phyloP scores from a whole-genome alignment of 2,113 vertebrate species.

The Prinia subflava region DNA sequence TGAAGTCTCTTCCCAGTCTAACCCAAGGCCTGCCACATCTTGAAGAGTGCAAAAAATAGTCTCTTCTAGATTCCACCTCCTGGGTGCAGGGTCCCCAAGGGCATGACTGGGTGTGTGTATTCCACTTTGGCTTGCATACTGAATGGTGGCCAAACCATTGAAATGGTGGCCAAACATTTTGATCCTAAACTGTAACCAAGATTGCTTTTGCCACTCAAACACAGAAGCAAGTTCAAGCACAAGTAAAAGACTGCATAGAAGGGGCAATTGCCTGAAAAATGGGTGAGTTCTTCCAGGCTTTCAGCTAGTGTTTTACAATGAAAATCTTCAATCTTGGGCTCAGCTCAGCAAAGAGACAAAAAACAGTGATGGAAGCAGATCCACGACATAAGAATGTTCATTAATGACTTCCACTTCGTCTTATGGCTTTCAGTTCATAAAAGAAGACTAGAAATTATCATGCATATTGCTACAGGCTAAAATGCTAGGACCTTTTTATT shows the following conservation, averaged over 20 bases:
- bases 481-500: background rate
- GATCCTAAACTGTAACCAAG: background rate
- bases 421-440: background rate
- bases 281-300: background rate
- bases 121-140: background rate
- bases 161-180: background rate
- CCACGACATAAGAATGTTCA: background rate
- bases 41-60: background rate
- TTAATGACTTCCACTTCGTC: background rate
- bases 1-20: background rate
- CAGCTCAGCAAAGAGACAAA: background rate
- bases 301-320: background rate
- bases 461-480: background rate
- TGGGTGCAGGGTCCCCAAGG: background rate
- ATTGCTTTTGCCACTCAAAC: background rate
- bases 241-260: background rate
- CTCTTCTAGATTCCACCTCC: background rate
- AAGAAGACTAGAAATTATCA: background rate
- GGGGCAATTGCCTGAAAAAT: background rate
- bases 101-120: background rate
- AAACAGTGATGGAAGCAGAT: background rate
- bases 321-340: background rate
- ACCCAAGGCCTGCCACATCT: background rate
- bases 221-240: background rate
- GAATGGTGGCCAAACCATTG: background rate